Percentiles rank a stretch among this genome's conserved stretches.
Conservation (phyloP, 2,888 invertebrate species). For the Nysson spinosus region DNA sequence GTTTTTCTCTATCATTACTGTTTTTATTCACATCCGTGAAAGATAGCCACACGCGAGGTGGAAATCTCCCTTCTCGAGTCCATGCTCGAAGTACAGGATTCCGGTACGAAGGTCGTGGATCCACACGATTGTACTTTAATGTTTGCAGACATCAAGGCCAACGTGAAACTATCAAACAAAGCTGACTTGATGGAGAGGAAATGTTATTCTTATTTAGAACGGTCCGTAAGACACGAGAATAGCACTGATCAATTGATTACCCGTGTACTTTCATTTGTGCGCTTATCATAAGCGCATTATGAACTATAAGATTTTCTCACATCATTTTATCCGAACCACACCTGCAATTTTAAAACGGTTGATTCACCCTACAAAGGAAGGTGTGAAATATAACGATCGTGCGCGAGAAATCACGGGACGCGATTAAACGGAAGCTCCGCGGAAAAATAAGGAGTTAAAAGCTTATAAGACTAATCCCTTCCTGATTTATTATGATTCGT, state of each 20-base stretch:
- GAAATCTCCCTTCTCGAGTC: constrained; percentile 8
- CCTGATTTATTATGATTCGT: neutral
- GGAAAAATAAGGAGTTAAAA: neutral
- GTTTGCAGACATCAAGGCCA: constrained; percentile 24
- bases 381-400: neutral
- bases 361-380: constrained; percentile 3
- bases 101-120: constrained; percentile 33
- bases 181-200: constrained; percentile 34
- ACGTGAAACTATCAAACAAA: constrained; percentile 6
- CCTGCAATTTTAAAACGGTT: constrained; percentile 20
- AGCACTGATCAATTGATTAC: constrained; percentile 16
- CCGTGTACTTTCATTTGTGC: neutral
- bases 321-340: constrained; percentile 33
- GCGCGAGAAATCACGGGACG: constrained; percentile 1
- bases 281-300: neutral
- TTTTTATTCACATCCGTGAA: constrained; percentile 12
- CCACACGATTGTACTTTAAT: constrained; percentile 11
- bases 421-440: neutral
- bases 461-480: neutral
- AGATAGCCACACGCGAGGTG: constrained; percentile 10
- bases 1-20: too few relatives aligned
- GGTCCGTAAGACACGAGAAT: constrained; percentile 14
- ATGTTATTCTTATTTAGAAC: constrained; percentile 37
- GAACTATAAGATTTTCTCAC: constrained; percentile 30
- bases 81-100: neutral